These are phyloP conservation scores for Agrochola lota DNA, from an alignment of 2,888 invertebrate species.

Conservation along the genomic window DNA sequence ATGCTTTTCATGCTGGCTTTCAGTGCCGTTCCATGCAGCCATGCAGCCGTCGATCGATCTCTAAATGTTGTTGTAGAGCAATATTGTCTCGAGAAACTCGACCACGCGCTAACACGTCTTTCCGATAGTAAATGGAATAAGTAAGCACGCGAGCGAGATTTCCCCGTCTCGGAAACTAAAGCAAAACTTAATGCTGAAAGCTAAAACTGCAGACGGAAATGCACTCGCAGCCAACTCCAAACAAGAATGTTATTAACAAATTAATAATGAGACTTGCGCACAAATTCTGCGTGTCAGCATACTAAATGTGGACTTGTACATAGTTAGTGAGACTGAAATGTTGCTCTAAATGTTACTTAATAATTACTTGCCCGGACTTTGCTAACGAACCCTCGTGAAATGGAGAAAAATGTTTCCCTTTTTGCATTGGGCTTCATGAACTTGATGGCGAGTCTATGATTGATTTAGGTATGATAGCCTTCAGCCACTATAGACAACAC, in stretches of 20 bases:
- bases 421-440: slow-evolving; percentile 35
- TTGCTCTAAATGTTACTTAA: slow-evolving; percentile 63
- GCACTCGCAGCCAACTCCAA: slow-evolving; percentile 69
- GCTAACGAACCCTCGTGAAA: slow-evolving; percentile 55
- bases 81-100: slow-evolving; percentile 66
- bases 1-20: slow-evolving; percentile 52
- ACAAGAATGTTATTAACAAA: slow-evolving; percentile 68
- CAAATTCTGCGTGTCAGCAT: slow-evolving; percentile 62
- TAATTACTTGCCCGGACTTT: slow-evolving; percentile 55
- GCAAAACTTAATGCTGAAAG: slow-evolving; percentile 71
- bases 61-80: slow-evolving; percentile 54
- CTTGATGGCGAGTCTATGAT: slow-evolving; percentile 38
- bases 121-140: slow-evolving; percentile 70
- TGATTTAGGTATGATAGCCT: slow-evolving; percentile 46
- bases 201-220: slow-evolving; percentile 73
- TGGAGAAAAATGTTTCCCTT: slow-evolving; percentile 48
- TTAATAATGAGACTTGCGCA: slow-evolving; percentile 63
- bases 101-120: slow-evolving; percentile 66
- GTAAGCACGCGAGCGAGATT: slow-evolving; percentile 70
- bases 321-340: slow-evolving; percentile 53
- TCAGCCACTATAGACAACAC: slow-evolving; percentile 1
- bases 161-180: slow-evolving; percentile 69
- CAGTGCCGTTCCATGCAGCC: slow-evolving; percentile 29
- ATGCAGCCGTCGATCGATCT: slow-evolving; percentile 38
- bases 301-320: slow-evolving; percentile 53